Evolutionary conservation across 2,888 invertebrate genomes (phyloP).

Genomic region (Diarsia brunnea): DNA sequence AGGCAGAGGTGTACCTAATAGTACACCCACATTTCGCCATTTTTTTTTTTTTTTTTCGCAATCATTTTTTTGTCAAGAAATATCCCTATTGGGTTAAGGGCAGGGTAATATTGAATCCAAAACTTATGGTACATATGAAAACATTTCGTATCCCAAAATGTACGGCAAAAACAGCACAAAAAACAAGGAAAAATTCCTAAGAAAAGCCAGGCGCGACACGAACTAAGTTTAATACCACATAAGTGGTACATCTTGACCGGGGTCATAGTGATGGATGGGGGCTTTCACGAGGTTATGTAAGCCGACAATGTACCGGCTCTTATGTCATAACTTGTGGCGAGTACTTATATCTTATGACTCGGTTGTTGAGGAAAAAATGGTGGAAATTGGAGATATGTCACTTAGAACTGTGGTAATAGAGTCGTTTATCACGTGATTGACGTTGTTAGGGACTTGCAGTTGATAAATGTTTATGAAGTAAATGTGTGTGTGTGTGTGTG

Average conservation of each 20-base stretch:
- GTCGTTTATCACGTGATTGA: not conserved
- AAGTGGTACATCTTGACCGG: slow-evolving; percentile 54
- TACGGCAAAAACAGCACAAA: not conserved
- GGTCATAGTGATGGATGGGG: slow-evolving; percentile 42
- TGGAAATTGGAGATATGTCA: not conserved
- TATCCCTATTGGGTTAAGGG: no score
- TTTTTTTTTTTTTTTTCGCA: no score
- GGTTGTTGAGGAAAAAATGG: not conserved
- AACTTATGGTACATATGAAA: no score
- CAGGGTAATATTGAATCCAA: no score
- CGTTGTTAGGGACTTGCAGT: not conserved
- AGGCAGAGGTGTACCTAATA: no score
- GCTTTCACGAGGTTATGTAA: slow-evolving; percentile 33
- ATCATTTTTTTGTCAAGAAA: no score
- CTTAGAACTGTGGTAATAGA: not conserved
- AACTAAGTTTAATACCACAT: slow-evolving; percentile 37
- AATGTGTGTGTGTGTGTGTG: no score
- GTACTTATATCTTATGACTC: not conserved
- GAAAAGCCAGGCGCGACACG: not conserved
- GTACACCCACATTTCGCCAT: no score
- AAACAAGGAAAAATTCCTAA: not conserved
- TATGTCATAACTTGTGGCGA: not conserved
- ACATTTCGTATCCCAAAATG: not conserved
- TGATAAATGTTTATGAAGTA: no score
- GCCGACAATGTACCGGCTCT: slow-evolving; percentile 20